A percentile compares a stretch with the other conserved stretches of the same genome.
These are phyloP conservation scores for Anguilla rostrata DNA, from an alignment of 2,113 vertebrate genomes.

Conservation along the genomic window DNA sequence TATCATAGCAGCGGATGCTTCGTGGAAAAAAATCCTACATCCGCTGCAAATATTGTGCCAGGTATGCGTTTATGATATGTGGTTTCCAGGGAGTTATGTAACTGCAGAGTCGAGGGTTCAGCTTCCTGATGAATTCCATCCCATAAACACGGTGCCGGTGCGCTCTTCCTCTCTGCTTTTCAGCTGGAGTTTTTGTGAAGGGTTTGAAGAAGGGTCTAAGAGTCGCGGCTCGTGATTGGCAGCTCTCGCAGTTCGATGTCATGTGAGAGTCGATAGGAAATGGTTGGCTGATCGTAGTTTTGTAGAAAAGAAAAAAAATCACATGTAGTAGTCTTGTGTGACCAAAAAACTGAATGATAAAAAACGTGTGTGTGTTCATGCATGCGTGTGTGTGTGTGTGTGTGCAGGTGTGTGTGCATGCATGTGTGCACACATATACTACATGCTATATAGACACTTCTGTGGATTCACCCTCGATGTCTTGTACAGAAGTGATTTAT, in stretches of 20 bases:
- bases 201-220: constrained; percentile 8
- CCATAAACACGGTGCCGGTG: not conserved
- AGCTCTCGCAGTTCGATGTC: constrained; percentile 17
- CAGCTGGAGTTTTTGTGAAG: not conserved
- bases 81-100: not conserved
- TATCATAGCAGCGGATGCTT: not conserved
- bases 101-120: not conserved
- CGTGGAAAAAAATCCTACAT: not conserved
- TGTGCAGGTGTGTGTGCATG: no score
- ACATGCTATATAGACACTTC: no score
- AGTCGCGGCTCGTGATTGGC: not conserved
- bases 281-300: not conserved
- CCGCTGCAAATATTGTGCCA: not conserved
- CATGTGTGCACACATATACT: no score
- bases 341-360: not conserved
- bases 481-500: no score
- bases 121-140: not conserved
- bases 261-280: constrained; percentile 9
- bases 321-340: not conserved
- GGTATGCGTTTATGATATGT: not conserved
- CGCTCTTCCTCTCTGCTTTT: not conserved
- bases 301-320: constrained; percentile 3
- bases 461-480: no score
- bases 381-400: no score
- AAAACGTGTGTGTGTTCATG: no score